Evolutionary conservation across 2,888 invertebrate genomes (phyloP).

Genomic region (Drosophila quinaria): DNA sequence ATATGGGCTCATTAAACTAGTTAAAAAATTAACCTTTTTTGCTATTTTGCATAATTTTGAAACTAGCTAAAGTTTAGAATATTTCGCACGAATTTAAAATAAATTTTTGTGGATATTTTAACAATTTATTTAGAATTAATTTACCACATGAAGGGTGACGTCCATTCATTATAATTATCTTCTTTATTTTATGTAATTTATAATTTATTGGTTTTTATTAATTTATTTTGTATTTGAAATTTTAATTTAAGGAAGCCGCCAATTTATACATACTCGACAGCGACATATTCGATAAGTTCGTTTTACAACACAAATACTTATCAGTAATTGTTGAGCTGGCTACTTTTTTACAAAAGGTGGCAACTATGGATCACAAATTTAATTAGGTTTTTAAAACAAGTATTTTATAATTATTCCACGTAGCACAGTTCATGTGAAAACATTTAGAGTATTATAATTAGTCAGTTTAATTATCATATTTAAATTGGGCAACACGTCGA

Average conservation of each 20-base stretch:
- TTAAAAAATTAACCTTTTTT: no score
- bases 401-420: neutral
- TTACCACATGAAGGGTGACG: no score
- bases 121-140: no score
- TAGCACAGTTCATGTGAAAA: constrained; percentile 10
- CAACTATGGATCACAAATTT: constrained; percentile 19
- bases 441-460: constrained; percentile 5
- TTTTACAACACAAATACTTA: constrained; percentile 11
- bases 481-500: constrained; percentile 10
- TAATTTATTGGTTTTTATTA: no score
- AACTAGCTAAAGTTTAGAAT: no score
- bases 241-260: constrained; percentile 1
- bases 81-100: no score
- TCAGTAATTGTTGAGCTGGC: constrained; percentile 28
- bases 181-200: no score
- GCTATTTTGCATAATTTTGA: no score
- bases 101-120: no score
- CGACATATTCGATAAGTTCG: neutral
- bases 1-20: no score
- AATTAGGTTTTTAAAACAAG: constrained; percentile 29
- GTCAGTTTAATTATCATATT: constrained; percentile 3
- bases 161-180: no score
- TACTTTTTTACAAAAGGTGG: constrained; percentile 19
- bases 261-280: neutral
- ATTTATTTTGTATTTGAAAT: neutral